These are phyloP conservation scores for Salminus brasiliensis DNA, from an alignment of 2,113 vertebrate genomes.

Conservation along the genomic window DNA sequence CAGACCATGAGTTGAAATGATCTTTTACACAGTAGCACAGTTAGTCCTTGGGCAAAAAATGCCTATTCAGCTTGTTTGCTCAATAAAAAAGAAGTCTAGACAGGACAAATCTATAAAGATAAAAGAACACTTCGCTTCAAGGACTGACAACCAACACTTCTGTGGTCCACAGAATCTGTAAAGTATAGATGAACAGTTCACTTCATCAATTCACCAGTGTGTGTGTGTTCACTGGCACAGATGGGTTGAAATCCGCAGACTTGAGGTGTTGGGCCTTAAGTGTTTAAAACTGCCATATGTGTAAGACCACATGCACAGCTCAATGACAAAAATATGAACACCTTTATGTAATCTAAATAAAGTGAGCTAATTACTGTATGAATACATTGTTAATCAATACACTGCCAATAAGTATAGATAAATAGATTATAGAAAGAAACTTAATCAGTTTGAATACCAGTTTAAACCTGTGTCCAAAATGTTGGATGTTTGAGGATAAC, in stretches of 20 bases:
- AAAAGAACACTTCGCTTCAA: background rate
- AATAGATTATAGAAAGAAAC: background rate
- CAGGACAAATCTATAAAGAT: background rate
- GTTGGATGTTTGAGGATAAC: background rate
- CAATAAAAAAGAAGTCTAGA: background rate
- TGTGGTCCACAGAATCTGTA: background rate
- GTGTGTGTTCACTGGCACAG: too few relatives aligned
- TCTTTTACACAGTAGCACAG: background rate
- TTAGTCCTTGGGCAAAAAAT: background rate
- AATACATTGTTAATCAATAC: too few relatives aligned
- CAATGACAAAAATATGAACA: too few relatives aligned
- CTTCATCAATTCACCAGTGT: too few relatives aligned
- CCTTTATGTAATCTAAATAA: too few relatives aligned
- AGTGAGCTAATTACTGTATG: too few relatives aligned
- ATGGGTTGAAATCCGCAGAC: too few relatives aligned
- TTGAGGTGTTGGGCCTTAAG: too few relatives aligned
- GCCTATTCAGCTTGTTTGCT: slow-evolving; percentile 9
- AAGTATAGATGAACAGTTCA: too few relatives aligned
- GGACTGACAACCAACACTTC: background rate
- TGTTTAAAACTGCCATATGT: too few relatives aligned
- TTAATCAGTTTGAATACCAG: background rate
- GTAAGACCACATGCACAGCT: too few relatives aligned
- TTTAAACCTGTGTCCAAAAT: too few relatives aligned
- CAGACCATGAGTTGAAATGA: background rate
- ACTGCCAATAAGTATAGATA: background rate